Evolutionary conservation across 2,113 vertebrate species (phyloP), one percentile per base, ranked within the genome.

Genomic region (Dasyornis broadbenti): DNA sequence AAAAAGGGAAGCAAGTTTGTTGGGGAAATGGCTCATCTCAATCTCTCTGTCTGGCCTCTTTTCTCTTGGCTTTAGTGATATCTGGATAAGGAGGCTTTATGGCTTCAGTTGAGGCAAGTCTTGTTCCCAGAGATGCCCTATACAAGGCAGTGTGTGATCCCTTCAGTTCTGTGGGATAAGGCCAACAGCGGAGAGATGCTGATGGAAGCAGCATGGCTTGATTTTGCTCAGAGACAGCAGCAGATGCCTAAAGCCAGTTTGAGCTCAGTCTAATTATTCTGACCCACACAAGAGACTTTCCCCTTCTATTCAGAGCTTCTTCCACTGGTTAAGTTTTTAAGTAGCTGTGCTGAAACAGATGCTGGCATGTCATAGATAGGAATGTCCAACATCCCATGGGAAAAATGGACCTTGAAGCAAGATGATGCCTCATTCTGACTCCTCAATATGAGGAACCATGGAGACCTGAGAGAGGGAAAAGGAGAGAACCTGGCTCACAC

Each of bases 1-100:
- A 95, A 96, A 96, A 95, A 83, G 90, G 96, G 97, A 94, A 95
- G 94, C 86, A 80, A 95, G 83, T 95, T 97, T 95, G 96, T 96
- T 97, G 94, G 97, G 96, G 95, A 63, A 92, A 37, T 80, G 72
- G 96, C 82, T 89, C 94, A 86, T 93, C 90, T 66, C 63, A 91
- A 35, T 96, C 96, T 95, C 86, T 70, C 80, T 91, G 13, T 80
- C 93, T 82, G 90, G 82, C 95, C 60, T 76, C 82, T 87, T 79
- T 96, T 84, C 92, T 94, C 92, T 93, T 75, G 89, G 93, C 93
- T 85, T 78, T 80, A 47, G 63, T 76, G 47, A 72, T 77, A 88
- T 83, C 82, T 69, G 65, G 61, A 33, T 59, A 11, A 94, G 75
- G 63, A 87, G 65, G 91, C 77, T 96, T 92, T 89, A 91, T 57